Evolutionary conservation across 2,797 vertebrate species (phyloP).

Genomic region (Lithobates pipiens): DNA sequence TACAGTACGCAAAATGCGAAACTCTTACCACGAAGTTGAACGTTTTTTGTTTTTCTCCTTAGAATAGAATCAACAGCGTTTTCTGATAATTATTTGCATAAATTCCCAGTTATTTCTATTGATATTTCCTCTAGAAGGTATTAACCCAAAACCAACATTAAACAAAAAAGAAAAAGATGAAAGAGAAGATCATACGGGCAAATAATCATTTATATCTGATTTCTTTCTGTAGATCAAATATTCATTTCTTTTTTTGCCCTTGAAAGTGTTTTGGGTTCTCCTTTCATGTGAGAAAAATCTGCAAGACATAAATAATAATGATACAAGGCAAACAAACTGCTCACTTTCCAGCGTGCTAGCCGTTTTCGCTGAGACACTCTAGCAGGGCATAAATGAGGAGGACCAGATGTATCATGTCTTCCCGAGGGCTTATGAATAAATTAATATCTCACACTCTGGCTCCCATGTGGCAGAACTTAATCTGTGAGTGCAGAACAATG

Average conservation of each 20-base stretch:
- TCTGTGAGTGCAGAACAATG: slow-evolving; percentile 44
- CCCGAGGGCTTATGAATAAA: slow-evolving; percentile 56
- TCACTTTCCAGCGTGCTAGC: neutral
- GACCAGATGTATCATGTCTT: slow-evolving; percentile 50
- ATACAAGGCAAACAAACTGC: slow-evolving; percentile 22
- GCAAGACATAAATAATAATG: slow-evolving; percentile 28
- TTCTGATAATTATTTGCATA: neutral
- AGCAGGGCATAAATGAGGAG: slow-evolving; percentile 17
- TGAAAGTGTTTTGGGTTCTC: slow-evolving; percentile 7
- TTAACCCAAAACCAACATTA: neutral
- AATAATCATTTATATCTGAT: slow-evolving; percentile 6
- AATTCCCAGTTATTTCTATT: neutral
- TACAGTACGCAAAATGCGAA: too few species aligned
- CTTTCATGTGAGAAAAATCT: neutral
- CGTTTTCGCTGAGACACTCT: slow-evolving; percentile 11
- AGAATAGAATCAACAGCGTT: neutral
- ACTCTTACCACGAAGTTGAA: neutral
- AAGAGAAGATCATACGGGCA: neutral
- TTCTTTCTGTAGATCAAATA: slow-evolving; percentile 8
- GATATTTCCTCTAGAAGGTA: neutral
- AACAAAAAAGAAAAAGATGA: slow-evolving; percentile 1
- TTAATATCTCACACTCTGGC: slow-evolving; percentile 46
- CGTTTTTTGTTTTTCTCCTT: neutral
- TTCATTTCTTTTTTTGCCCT: neutral
- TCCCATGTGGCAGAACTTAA: slow-evolving; percentile 53